Base-by-base conservation (phyloP, 2,888 invertebrate species). In the Andrena camellia region DNA sequence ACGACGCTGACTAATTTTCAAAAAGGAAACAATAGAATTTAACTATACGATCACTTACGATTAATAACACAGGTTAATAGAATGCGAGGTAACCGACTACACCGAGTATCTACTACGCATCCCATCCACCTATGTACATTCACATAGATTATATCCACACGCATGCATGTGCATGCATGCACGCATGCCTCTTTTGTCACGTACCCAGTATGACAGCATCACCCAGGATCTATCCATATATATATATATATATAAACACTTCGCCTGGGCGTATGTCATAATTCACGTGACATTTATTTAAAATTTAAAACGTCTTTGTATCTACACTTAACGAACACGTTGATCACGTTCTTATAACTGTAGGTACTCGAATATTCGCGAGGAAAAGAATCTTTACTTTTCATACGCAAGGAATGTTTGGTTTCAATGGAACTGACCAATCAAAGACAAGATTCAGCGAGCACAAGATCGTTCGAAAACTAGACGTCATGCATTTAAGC, bases 371-470 rank as follows among this genome's bases (percentile, higher is more conserved):
- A 26, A 26, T 26, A 26, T 26, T 26, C 26, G 26, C 26, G 26
- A 26, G 26, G 2, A 26, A 26, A 26, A 26, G 26, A 33, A 33
- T 33, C 7, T 33, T 33, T 33, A 33, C 33, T 35, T 35, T 35
- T 42, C 42, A 42, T 42, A 13, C 42, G 13, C 42, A 13, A 42
- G 42, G 31, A 71, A 31, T 59, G 23, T 29, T 59, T 20, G 13
- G 23, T 8, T 52, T 17, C 5, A 50, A 23, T n/a, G 26, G 63
- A 66, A 57, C 60, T n/a, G 5, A 52, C 80, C 80, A 79, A 80
- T 80, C 31, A 23, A 8, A 62, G 67, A 3, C 1, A 13, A 52
- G 52, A 52, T 31, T 59, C 8, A 17, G 17, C 7, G 8, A 33
- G 54, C 29, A n/a, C 23, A 8, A 23, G 17, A 52, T 10, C 26